Conservation (phyloP, 2,113 vertebrate genomes). For the Corythornis madagascariensis region DNA sequence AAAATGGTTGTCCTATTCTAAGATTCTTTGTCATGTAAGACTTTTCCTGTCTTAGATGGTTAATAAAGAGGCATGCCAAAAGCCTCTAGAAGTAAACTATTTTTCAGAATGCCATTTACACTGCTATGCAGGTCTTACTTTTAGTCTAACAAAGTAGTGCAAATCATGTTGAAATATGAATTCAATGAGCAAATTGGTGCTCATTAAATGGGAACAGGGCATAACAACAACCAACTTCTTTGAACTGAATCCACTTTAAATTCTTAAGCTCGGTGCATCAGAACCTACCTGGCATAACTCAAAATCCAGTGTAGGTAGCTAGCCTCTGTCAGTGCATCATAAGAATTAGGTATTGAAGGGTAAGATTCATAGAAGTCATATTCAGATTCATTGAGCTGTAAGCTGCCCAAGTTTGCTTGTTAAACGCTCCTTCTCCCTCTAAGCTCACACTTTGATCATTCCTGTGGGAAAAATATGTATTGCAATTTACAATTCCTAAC, state of each 20-base stretch:
- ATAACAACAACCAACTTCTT: not conserved
- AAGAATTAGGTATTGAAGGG: not conserved
- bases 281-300: not conserved
- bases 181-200: not conserved
- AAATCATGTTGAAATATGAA: not conserved
- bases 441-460: not conserved
- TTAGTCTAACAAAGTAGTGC: not conserved
- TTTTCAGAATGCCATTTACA: not conserved
- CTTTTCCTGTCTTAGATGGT: not conserved
- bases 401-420: not conserved
- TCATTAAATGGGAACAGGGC: not conserved
- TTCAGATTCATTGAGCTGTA: not conserved
- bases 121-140: not conserved
- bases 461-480: not conserved
- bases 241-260: not conserved
- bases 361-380: not conserved
- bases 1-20: not conserved
- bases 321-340: accelerated
- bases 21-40: not conserved
- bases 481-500: not conserved
- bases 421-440: not conserved
- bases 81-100: not conserved
- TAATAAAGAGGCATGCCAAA: not conserved
- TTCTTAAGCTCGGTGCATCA: not conserved
- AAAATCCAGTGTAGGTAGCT: not conserved